These are phyloP conservation scores for Coregonus sp. DNA, from an alignment of 2,797 vertebrate genomes.

Conservation along the genomic window DNA sequence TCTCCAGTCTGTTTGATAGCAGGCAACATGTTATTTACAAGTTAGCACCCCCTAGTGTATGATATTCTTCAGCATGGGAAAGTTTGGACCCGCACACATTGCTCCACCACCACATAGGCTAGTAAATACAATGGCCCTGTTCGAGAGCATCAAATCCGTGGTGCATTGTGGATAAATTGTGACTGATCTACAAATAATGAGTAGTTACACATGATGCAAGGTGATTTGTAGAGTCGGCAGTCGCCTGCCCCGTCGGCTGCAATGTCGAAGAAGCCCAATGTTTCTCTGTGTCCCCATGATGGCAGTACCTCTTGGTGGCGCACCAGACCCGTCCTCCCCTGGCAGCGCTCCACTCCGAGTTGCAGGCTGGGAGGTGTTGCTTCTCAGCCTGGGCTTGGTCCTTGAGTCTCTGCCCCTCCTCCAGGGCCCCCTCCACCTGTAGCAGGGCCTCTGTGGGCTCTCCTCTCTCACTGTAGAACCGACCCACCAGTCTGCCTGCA, in stretches of 20 bases:
- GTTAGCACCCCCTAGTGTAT: background rate
- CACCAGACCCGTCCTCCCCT: conserved; percentile 88
- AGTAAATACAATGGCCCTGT: too few species aligned
- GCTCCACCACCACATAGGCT: too few species aligned
- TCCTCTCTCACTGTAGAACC: conserved; percentile 84
- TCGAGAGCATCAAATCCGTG: too few species aligned
- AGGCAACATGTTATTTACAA: background rate
- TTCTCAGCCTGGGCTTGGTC: conserved; percentile 69
- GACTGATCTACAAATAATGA: background rate
- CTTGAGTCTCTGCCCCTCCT: conserved; percentile 74
- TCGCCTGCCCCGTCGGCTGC: too few species aligned
- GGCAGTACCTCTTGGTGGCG: conserved; percentile 82
- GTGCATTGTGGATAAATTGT: background rate
- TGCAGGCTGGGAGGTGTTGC: conserved; percentile 85
- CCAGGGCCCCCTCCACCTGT: conserved; percentile 69
- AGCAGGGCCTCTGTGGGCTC: conserved; percentile 78
- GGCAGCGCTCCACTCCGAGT: conserved; percentile 85
- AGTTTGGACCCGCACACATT: background rate
- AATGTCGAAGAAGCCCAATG: background rate
- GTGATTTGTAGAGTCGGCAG: too few species aligned
- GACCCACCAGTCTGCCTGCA: conserved; percentile 83
- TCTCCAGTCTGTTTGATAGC: background rate
- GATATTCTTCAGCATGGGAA: background rate
- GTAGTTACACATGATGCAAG: too few species aligned
- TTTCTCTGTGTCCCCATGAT: background rate